Evolutionary conservation across 1,140 invertebrate species (phyloP).

Genomic region (Bombus impatiens): DNA sequence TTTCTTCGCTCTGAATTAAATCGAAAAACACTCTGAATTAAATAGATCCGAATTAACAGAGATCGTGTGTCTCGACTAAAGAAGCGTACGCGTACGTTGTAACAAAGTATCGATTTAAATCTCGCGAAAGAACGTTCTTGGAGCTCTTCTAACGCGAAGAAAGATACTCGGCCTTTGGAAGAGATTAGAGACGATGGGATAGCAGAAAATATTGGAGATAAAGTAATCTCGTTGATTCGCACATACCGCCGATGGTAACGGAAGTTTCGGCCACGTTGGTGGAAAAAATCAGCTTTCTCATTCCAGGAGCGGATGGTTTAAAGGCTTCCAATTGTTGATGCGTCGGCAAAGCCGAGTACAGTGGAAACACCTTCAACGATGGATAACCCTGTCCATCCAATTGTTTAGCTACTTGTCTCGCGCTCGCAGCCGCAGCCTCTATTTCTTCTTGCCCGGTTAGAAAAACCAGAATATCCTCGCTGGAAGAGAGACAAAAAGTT

Average conservation of each 20-base stretch:
- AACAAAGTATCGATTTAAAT: too few species aligned
- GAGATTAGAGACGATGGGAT: too few species aligned
- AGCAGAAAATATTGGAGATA: too few species aligned
- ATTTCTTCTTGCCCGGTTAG: constrained; percentile 99
- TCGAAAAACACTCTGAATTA: too few species aligned
- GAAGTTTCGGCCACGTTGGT: constrained; percentile 99
- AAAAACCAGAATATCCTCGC: constrained; percentile 97
- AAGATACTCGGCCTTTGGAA: too few species aligned
- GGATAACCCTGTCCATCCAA: constrained; percentile 82
- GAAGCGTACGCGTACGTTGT: too few species aligned
- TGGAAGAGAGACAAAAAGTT: constrained; percentile 72
- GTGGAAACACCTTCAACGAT: constrained; percentile 87
- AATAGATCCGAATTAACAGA: too few species aligned
- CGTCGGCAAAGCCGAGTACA: constrained; percentile 92
- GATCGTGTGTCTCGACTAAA: too few species aligned
- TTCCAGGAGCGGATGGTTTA: constrained; percentile 85
- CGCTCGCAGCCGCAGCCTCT: constrained; percentile 91
- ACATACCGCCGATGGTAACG: constrained; percentile 91
- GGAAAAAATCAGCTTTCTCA: constrained; percentile 95
- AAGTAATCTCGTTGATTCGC: neutral
- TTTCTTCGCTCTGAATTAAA: too few species aligned
- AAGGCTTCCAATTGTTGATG: constrained; percentile 92
- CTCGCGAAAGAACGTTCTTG: accelerated
- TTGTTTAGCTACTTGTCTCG: constrained; percentile 89
- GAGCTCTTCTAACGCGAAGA: too few species aligned